Percentiles rank a stretch among this genome's conserved stretches.
phyloP scores from a whole-genome alignment of 2,113 vertebrate species.

The Myocastor coypus region DNA sequence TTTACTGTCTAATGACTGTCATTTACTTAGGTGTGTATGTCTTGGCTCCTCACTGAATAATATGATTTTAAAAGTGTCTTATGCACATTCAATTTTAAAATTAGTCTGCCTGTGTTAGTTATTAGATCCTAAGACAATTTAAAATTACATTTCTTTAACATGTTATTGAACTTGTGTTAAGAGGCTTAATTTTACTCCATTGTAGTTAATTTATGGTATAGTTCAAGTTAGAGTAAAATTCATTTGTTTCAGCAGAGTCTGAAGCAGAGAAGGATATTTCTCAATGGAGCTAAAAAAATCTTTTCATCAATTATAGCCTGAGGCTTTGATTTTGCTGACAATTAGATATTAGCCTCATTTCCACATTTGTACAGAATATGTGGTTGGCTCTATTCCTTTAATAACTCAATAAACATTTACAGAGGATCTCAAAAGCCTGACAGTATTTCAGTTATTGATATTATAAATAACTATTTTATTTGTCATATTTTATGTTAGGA shows the following conservation, averaged over 20 bases:
- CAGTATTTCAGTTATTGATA: conserved; percentile 29
- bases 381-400: conserved; percentile 26
- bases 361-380: conserved; percentile 37
- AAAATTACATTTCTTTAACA: neutral
- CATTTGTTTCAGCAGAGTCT: neutral
- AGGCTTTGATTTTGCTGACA: conserved; percentile 61
- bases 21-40: neutral
- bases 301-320: conserved; percentile 33
- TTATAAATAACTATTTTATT: conserved; percentile 58
- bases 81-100: neutral
- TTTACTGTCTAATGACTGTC: neutral
- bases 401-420: conserved; percentile 61
- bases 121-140: neutral
- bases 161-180: conserved; percentile 1
- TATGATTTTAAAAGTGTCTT: neutral
- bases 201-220: conserved; percentile 55
- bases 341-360: conserved; percentile 48
- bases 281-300: neutral
- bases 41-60: neutral
- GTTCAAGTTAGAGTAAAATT: conserved; percentile 17
- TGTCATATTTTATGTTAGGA: conserved; percentile 28
- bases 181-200: conserved; percentile 45
- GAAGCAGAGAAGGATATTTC: neutral
- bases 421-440: neutral
- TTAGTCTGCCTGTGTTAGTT: neutral